Base-by-base conservation (phyloP, 1,140 invertebrate genomes). In the Drosophila insularis region DNA sequence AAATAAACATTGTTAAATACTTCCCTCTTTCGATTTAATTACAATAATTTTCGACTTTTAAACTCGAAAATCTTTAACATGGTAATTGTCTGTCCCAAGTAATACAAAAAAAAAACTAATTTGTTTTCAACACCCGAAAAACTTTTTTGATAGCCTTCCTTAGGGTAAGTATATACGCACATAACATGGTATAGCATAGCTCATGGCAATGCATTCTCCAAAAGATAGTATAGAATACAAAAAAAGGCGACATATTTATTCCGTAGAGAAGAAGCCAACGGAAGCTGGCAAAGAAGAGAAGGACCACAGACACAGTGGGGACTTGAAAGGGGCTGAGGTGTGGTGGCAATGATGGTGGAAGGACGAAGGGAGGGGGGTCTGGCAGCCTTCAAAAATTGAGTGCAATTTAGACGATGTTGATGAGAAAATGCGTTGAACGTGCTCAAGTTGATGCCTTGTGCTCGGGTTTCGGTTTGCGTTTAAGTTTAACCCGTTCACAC, bases 391-490 rank as follows among this genome's bases (percentile, higher is more conserved):
- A 89, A 89, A 87, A 89, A 89, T 89, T 89, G 85, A 89, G 84
- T 89, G 84, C 84, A 89, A 85, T 90, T 90, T 90, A 84, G 81
- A 86, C 68, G 78, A 80, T 69, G 86, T 78, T 90, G 86, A 90
- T 86, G 86, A 80, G 78, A 90, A 90, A 90, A 90, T 90, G 86
- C 86, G 78, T 90, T 86, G 87, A 90, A 90, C 87, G 87, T 90
- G 87, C 87, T 90, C 77, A 90, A 90, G 87, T 86, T 90, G 86
- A 70, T 55, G 78, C 55, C 78, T 63, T 74, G 71, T 80, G 71
- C 63, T 74, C 55, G 35, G 17, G 43, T 23, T 40, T 55, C 39
- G 50, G 40, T 11, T 40, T 53, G 53, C 68, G 71, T 78, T 87
- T 75, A 63, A 76, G 46, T 81, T 81, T 82, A 80, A 86, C 85